These are phyloP conservation scores for Drymodes brunneopygia DNA, from an alignment of 2,113 vertebrate species.

Conservation along the genomic window DNA sequence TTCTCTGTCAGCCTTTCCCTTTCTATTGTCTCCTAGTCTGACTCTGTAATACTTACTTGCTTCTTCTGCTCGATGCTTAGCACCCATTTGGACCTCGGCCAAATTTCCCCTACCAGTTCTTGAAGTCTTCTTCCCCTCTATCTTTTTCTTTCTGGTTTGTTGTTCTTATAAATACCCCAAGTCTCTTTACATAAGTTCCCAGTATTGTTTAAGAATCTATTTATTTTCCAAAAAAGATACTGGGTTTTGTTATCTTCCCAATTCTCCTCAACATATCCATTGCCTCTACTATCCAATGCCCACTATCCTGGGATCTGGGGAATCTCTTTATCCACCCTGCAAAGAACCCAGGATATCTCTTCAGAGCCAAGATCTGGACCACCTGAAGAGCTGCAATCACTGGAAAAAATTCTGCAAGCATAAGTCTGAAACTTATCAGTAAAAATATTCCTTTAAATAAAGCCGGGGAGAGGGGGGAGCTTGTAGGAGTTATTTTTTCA, in stretches of 20 bases:
- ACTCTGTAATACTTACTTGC: background rate
- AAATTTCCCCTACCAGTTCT: background rate
- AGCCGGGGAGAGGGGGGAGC: rapidly evolving
- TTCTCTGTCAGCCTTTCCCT: background rate
- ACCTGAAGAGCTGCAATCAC: background rate
- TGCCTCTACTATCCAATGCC: background rate
- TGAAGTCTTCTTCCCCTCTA: background rate
- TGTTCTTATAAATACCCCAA: background rate
- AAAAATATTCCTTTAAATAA: background rate
- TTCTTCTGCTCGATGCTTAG: background rate
- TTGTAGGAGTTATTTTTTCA: background rate
- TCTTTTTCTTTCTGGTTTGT: background rate
- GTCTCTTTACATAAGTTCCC: background rate
- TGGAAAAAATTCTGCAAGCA: background rate
- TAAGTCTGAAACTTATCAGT: background rate
- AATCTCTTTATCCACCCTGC: background rate
- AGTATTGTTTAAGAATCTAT: background rate
- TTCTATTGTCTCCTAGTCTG: background rate
- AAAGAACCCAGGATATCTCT: background rate
- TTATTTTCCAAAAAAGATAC: background rate
- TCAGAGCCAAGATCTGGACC: background rate
- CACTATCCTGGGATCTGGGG: rapidly evolving
- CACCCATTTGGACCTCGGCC: background rate
- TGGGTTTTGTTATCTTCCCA: background rate
- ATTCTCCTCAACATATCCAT: background rate